Percentiles rank a stretch among this genome's conserved stretches.
phyloP scores from a whole-genome alignment of 2,888 invertebrate species.

The Lochmaea crataegi region DNA sequence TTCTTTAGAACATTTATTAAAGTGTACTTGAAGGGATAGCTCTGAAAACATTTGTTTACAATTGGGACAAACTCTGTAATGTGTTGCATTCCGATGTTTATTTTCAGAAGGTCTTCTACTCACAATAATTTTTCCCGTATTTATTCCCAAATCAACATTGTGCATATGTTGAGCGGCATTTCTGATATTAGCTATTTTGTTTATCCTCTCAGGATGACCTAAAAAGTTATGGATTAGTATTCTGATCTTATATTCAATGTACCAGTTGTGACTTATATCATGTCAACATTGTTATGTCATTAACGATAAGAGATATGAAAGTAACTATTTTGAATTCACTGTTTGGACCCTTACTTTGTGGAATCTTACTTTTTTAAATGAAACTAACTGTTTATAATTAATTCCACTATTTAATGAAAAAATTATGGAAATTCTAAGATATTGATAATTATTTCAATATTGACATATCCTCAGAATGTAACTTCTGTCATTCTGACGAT shows the following conservation, averaged over 20 bases:
- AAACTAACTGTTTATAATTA: too few species aligned
- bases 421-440: too few species aligned
- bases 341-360: too few species aligned
- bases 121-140: conserved; percentile 8
- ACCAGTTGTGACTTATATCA: background rate
- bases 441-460: too few species aligned
- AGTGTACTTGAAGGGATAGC: conserved; percentile 15
- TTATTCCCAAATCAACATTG: conserved; percentile 6
- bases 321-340: conserved; percentile 2
- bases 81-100: conserved; percentile 3
- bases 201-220: conserved; percentile 13
- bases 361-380: too few species aligned
- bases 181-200: conserved; percentile 6
- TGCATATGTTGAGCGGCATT: conserved; percentile 4
- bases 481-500: too few species aligned
- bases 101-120: conserved; percentile 11
- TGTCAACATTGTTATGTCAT: too few species aligned
- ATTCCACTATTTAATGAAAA: too few species aligned
- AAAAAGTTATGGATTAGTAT: background rate
- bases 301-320: background rate
- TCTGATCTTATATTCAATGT: conserved; percentile 1
- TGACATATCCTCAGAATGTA: too few species aligned
- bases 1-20: background rate
- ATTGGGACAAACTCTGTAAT: conserved; percentile 17
- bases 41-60: conserved; percentile 17